Conservation (phyloP, 1,140 invertebrate genomes). For the Parasteatoda tepidariorum region DNA sequence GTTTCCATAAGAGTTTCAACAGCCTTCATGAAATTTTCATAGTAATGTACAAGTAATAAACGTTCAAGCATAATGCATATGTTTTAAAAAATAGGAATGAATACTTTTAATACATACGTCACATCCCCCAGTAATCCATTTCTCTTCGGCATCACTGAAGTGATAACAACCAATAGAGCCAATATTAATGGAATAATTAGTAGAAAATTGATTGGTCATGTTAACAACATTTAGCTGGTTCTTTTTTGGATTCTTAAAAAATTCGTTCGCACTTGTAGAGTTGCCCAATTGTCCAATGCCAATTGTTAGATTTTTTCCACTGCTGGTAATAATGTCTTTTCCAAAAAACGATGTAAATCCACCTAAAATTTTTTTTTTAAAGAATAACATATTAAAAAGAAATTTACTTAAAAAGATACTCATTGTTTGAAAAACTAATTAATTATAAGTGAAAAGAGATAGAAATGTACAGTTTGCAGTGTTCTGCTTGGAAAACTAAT, state of each 20-base stretch:
- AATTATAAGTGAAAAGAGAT: too few species aligned
- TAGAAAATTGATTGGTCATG: conserved; percentile 49
- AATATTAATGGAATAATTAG: conserved; percentile 42
- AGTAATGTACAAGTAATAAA: neutral
- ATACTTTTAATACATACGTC: too few species aligned
- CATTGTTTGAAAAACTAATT: too few species aligned
- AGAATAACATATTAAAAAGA: too few species aligned
- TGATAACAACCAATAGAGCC: conserved; percentile 40
- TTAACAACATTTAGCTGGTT: conserved; percentile 35
- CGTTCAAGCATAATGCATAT: neutral
- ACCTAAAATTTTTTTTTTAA: too few species aligned
- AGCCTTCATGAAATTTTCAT: conserved; percentile 33
- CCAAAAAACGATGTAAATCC: conserved; percentile 15
- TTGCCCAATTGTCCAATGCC: conserved; percentile 48
- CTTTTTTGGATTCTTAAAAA: conserved; percentile 6
- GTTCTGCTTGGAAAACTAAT: too few species aligned
- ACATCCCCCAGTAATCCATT: conserved; percentile 49
- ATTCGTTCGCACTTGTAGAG: neutral
- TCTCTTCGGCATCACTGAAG: conserved; percentile 33
- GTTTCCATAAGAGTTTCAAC: too few species aligned
- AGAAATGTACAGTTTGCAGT: too few species aligned
- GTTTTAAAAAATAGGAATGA: neutral
- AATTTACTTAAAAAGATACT: too few species aligned
- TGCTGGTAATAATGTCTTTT: conserved; percentile 4
- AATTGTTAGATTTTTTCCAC: conserved; percentile 36